phyloP scores from a whole-genome alignment of 2,888 invertebrate genomes.

The Venustoraphidia nigricollis region DNA sequence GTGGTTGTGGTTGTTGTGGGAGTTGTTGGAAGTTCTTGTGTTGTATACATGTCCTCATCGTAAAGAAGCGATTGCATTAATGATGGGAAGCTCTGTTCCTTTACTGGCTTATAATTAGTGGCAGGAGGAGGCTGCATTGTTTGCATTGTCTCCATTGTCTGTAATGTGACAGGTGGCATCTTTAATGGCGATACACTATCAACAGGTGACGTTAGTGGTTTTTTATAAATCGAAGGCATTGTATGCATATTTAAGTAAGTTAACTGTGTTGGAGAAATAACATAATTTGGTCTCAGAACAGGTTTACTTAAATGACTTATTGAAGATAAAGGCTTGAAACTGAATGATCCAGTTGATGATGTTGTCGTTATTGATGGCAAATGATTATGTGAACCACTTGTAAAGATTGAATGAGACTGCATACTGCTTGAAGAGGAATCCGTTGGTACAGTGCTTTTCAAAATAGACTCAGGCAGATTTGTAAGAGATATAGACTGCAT shows the following conservation, averaged over 20 bases:
- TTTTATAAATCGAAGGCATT: slow-evolving; percentile 10
- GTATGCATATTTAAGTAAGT: slow-evolving; percentile 8
- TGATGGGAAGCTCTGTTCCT: too few relatives aligned
- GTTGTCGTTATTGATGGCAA: too few relatives aligned
- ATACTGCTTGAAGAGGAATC: too few relatives aligned
- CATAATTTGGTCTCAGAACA: neutral
- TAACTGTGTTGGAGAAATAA: neutral
- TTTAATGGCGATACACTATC: slow-evolving; percentile 11
- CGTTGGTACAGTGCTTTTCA: too few relatives aligned
- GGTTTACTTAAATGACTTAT: too few relatives aligned
- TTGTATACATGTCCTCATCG: too few relatives aligned
- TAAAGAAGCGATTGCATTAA: too few relatives aligned
- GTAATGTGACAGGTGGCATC: slow-evolving; percentile 18
- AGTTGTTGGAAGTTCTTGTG: neutral
- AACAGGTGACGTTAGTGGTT: slow-evolving; percentile 8
- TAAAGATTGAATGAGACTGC: too few relatives aligned
- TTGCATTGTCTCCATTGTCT: slow-evolving; percentile 35
- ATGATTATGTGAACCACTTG: too few relatives aligned
- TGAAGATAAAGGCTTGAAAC: too few relatives aligned
- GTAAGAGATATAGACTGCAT: slow-evolving; percentile 15
- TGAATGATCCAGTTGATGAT: too few relatives aligned
- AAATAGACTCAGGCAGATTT: slow-evolving; percentile 9
- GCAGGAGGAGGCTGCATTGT: slow-evolving; percentile 43
- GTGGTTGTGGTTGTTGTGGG: slow-evolving; percentile 11
- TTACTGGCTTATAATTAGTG: slow-evolving; percentile 14